A percentile compares a stretch with the other conserved stretches of the same genome.
These are phyloP conservation scores for Drosophila nebulosa DNA, from an alignment of 1,140 invertebrate genomes.

Conservation along the genomic window DNA sequence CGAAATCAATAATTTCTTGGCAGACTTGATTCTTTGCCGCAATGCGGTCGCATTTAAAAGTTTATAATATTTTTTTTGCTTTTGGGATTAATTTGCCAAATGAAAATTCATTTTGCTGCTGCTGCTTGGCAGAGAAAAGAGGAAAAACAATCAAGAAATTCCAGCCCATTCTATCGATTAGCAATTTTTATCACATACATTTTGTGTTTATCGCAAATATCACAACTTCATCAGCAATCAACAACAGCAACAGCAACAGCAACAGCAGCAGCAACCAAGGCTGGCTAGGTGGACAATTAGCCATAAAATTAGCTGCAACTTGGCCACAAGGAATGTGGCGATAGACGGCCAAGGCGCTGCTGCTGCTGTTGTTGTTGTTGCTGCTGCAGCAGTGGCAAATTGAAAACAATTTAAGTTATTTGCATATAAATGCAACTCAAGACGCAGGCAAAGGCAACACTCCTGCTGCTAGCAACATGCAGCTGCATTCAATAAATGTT, in stretches of 20 bases:
- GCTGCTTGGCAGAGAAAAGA: neutral
- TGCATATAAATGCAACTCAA: slow-evolving; percentile 76
- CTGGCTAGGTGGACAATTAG: slow-evolving; percentile 63
- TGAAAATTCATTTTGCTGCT: neutral
- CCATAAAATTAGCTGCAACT: slow-evolving; percentile 75
- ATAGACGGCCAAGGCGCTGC: slow-evolving; percentile 41
- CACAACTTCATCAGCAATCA: slow-evolving; percentile 78
- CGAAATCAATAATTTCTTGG: neutral
- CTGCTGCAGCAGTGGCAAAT: slow-evolving; percentile 53
- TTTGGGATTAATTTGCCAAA: neutral
- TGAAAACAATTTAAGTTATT: slow-evolving; percentile 79
- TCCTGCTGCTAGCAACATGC: neutral
- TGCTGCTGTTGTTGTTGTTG: slow-evolving; percentile 10
- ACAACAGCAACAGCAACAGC: slow-evolving; percentile 12
- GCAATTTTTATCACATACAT: slow-evolving; percentile 76
- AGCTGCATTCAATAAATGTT: slow-evolving; percentile 20
- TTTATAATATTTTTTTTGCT: neutral
- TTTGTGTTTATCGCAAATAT: slow-evolving; percentile 74
- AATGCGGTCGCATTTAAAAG: neutral
- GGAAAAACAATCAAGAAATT: slow-evolving; percentile 66
- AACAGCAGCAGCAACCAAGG: slow-evolving; percentile 32
- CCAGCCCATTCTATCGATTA: slow-evolving; percentile 48
- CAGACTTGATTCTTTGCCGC: neutral
- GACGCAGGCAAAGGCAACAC: slow-evolving; percentile 34
- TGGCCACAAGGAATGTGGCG: slow-evolving; percentile 62